Percentiles rank a stretch among this genome's conserved stretches.
Conservation (phyloP, 2,888 invertebrate genomes). For the Caenorhabditis sp. region DNA sequence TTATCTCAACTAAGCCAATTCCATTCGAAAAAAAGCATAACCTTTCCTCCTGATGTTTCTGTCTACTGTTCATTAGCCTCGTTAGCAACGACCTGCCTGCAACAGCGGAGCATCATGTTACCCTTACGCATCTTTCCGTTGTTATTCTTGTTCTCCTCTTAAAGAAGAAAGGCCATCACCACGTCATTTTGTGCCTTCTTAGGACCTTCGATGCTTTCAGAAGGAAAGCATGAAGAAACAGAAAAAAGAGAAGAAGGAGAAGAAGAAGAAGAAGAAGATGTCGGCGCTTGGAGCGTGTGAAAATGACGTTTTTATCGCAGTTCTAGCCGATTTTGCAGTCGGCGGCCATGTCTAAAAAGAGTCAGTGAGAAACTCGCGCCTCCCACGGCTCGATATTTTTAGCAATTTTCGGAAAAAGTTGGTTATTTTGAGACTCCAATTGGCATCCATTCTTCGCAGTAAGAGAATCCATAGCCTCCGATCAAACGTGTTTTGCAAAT, state of each 20-base stretch:
- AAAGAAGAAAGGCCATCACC: conserved; percentile 13
- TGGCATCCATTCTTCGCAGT: no score
- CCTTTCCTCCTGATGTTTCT: not conserved
- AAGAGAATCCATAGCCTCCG: no score
- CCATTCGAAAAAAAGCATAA: not conserved
- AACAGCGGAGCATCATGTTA: not conserved
- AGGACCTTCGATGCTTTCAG: conserved; percentile 10
- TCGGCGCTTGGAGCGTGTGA: conserved; percentile 50
- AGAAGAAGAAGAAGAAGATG: conserved; percentile 13
- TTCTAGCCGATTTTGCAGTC: conserved; percentile 25
- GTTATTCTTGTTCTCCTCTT: not conserved
- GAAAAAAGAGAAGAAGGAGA: conserved; percentile 17
- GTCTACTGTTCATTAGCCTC: conserved; percentile 25
- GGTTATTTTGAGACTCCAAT: not conserved
- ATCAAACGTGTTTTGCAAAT: no score
- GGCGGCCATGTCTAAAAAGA: conserved; percentile 32
- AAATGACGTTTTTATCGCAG: conserved; percentile 58
- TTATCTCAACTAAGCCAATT: conserved; percentile 1
- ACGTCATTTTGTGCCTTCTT: conserved; percentile 32
- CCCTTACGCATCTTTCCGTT: not conserved
- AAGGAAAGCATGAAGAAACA: conserved; percentile 19
- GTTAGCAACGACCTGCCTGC: conserved; percentile 11
- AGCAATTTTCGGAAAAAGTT: not conserved
- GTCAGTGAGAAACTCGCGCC: conserved; percentile 5
- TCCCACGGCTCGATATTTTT: conserved; percentile 32